These are phyloP conservation scores for Zaprionus camerounensis DNA, from an alignment of 1,140 invertebrate species.

Conservation along the genomic window DNA sequence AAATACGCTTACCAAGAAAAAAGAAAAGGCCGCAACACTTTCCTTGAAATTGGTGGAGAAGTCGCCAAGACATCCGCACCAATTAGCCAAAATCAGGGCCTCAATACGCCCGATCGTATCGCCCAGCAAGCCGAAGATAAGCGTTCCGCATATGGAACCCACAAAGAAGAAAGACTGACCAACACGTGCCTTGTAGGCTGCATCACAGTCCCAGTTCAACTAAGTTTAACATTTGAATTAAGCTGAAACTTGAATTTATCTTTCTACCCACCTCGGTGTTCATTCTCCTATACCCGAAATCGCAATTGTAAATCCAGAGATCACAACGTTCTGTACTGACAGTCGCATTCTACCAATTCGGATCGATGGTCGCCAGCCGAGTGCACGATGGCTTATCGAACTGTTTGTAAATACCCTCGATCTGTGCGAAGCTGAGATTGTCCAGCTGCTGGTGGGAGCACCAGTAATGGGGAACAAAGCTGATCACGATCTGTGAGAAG, in stretches of 20 bases:
- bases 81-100: slow-evolving; percentile 85
- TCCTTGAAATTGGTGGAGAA: slow-evolving; percentile 85
- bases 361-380: slow-evolving; percentile 37
- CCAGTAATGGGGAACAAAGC: slow-evolving; percentile 84
- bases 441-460: slow-evolving; percentile 76
- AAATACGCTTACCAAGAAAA: too few relatives aligned
- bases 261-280: slow-evolving; percentile 85
- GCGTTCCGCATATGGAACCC: slow-evolving; percentile 86
- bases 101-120: slow-evolving; percentile 86
- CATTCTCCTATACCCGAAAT: slow-evolving; percentile 85
- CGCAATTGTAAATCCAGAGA: slow-evolving; percentile 85
- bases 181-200: slow-evolving; percentile 85
- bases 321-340: slow-evolving; percentile 68
- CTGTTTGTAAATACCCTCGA: slow-evolving; percentile 54
- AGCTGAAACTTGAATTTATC: background rate
- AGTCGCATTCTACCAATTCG: slow-evolving; percentile 41
- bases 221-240: slow-evolving; percentile 81
- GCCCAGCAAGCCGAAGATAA: slow-evolving; percentile 86
- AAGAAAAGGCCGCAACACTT: slow-evolving; percentile 83
- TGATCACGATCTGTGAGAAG: slow-evolving; percentile 86
- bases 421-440: slow-evolving; percentile 58
- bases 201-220: slow-evolving; percentile 87
- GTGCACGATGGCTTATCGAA: slow-evolving; percentile 68
- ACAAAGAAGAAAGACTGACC: slow-evolving; percentile 87
- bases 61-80: slow-evolving; percentile 85